Percentiles rank a stretch among this genome's conserved stretches.
phyloP scores from a whole-genome alignment of 2,888 invertebrate species.

The Campoletis raptor region DNA sequence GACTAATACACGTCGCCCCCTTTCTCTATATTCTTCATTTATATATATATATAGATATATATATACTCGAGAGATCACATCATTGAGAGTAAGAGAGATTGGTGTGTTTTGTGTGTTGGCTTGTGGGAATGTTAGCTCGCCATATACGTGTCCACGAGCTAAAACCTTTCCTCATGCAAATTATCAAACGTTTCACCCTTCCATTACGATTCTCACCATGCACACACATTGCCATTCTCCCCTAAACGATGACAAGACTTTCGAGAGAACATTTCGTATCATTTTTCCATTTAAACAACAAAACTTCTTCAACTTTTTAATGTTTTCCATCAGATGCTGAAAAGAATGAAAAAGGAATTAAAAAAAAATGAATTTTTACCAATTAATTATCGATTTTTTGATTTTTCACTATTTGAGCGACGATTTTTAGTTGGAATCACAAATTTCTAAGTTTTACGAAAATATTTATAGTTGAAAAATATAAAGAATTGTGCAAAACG shows the following conservation, averaged over 20 bases:
- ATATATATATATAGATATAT: neutral
- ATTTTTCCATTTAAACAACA: neutral
- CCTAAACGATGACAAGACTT: slow-evolving; percentile 41
- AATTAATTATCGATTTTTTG: too few species aligned
- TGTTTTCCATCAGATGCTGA: too few species aligned
- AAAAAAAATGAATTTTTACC: too few species aligned
- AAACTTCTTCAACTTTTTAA: too few species aligned
- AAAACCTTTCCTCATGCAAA: slow-evolving; percentile 74
- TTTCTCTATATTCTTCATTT: neutral
- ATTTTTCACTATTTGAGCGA: too few species aligned
- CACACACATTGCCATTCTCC: slow-evolving; percentile 16
- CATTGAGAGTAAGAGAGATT: slow-evolving; percentile 20
- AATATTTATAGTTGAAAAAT: too few species aligned
- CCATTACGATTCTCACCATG: slow-evolving; percentile 3
- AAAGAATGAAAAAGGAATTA: too few species aligned
- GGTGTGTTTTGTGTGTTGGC: slow-evolving; percentile 68
- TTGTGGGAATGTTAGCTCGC: slow-evolving; percentile 70
- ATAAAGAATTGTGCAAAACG: too few species aligned
- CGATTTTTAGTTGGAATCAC: too few species aligned
- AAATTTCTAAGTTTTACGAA: too few species aligned
- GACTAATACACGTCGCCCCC: slow-evolving; percentile 43
- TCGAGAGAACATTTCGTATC: neutral
- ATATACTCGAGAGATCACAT: slow-evolving; percentile 45
- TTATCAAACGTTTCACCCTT: slow-evolving; percentile 70
- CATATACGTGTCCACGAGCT: slow-evolving; percentile 65